Base-by-base conservation (phyloP, 2,888 invertebrate species). In the Pantelozetes paolii region DNA sequence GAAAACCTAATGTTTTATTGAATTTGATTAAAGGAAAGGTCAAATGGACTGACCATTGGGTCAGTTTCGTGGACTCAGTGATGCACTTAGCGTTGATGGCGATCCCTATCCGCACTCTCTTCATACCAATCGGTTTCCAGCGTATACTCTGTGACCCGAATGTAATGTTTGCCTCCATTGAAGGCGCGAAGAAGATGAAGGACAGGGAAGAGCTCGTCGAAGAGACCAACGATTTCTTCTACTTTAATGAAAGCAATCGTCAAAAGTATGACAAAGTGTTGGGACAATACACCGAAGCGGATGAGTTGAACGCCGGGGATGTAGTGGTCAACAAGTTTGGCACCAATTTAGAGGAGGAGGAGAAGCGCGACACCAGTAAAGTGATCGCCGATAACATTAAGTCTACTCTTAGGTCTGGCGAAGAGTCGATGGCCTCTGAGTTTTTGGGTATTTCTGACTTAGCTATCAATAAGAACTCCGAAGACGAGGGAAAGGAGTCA, bases 1-100 rank as follows among this genome's bases (percentile, higher is more conserved):
- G 2, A 23, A 28, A 57, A 26, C 3, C 2, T 57, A 28, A 28
- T 57, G 8, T 50, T n/a, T n/a, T 9, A 50, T 42, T 15, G 9
- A 20, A 50, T 6, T 11, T 50, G 18, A 50, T 57, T 0, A 83
- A 81, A 77, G 95, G 94, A 54, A 85, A 87, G 80, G 85, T 98
- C 77, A 85, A 87, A 76, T 97, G 97, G 96, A 87, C 87, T 74
- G 88, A 88, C 77, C 91, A 96, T 83, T 98, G 96, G 96, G 88
- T 97, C 75, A 89, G 94, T 64, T 97, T 90, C 84, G 88, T 97
- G 83, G 98, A 98, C 82, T 94, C 95, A 1, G 92, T 98, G 90
- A 86, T 98, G 64, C 98, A 98, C 84, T 94, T 94, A 82, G 88
- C 89, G 72, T 90, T 96, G 80, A 84, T 95, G 77, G 89, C 90